These are phyloP conservation scores for Meloidogyne exigua DNA, from an alignment of 1,140 invertebrate species.

Conservation along the genomic window DNA sequence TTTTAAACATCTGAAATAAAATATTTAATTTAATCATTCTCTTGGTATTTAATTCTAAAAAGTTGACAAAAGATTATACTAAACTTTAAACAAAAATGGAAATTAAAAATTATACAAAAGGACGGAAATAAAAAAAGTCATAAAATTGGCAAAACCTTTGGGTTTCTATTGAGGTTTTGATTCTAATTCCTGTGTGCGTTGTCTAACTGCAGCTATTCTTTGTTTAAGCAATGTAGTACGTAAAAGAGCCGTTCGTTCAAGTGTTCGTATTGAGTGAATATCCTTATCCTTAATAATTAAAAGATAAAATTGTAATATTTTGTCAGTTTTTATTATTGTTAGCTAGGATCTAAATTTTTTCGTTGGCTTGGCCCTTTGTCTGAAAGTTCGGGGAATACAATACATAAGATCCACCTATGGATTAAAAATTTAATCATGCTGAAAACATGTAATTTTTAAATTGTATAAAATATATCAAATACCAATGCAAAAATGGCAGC, in stretches of 20 bases:
- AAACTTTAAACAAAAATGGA: background rate
- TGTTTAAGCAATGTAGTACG: slow-evolving; percentile 29
- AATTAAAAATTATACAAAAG: background rate
- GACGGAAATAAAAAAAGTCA: background rate
- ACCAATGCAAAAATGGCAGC: slow-evolving; percentile 14
- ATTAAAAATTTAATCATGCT: too few relatives aligned
- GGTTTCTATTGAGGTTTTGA: slow-evolving; percentile 12
- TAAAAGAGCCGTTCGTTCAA: slow-evolving; percentile 28
- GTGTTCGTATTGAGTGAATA: slow-evolving; percentile 28
- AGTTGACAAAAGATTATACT: background rate
- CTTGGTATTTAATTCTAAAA: background rate
- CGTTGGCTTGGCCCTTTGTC: too few relatives aligned
- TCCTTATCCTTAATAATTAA: slow-evolving; percentile 30
- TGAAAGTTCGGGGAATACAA: too few relatives aligned
- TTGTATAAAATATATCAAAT: background rate
- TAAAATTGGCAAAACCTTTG: background rate
- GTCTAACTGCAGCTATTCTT: slow-evolving; percentile 10
- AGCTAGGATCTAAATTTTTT: too few relatives aligned
- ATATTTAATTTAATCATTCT: background rate
- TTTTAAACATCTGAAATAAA: background rate
- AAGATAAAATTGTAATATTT: background rate
- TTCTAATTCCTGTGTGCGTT: slow-evolving; percentile 20
- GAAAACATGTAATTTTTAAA: too few relatives aligned
- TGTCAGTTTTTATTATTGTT: too few relatives aligned
- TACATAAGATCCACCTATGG: too few relatives aligned